Base-by-base conservation (phyloP, 2,888 invertebrate species). In the Shargacucullia verbasci region DNA sequence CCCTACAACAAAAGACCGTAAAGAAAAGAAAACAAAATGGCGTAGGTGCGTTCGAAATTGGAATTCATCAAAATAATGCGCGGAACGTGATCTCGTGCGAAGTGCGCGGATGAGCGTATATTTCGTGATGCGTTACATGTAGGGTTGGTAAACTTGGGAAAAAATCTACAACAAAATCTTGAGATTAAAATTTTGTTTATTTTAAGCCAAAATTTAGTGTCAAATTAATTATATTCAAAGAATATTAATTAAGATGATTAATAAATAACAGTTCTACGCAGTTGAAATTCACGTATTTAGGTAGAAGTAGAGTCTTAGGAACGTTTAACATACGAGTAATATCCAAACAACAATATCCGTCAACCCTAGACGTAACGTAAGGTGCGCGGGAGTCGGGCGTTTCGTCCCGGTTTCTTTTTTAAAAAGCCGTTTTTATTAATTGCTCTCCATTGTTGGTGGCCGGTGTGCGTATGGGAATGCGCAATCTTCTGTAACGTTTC, bases 31-130 rank as follows among this genome's bases (percentile, higher is more conserved):
- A 78, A 80, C 68, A 79, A 81, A 78, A 80, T 72, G 73, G 70
- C 49, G 64, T 67, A 76, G 73, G 63, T 77, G 76, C 73, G 80
- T 83, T 84, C 81, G 74, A 80, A 83, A 79, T 81, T 83, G 82
- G 83, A 85, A 88, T 88, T 82, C 83, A 85, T 91, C 90, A 90
- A 86, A 89, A 87, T 90, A 91, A 92, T 88, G 89, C 79, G 80
- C 73, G 82, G 87, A 89, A 92, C 92, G 92, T 93, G 92, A 92
- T 89, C 82, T 82, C 81, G 79, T 66, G 80, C 77, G 75, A 80
- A 82, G 81, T 82, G 75, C 70, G 68, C 76, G 91, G 92, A 92
- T 92, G 84, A 91, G 77, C 86, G 85, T 89, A 84, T 86, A 84
- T 87, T 81, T 84, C 79, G 84, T 84, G 83, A 86, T 83, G 83